Percentiles rank a stretch among this genome's conserved stretches.
These are phyloP conservation scores for Plectrocnemia conspersa DNA, from an alignment of 1,140 invertebrate genomes.

Conservation along the genomic window DNA sequence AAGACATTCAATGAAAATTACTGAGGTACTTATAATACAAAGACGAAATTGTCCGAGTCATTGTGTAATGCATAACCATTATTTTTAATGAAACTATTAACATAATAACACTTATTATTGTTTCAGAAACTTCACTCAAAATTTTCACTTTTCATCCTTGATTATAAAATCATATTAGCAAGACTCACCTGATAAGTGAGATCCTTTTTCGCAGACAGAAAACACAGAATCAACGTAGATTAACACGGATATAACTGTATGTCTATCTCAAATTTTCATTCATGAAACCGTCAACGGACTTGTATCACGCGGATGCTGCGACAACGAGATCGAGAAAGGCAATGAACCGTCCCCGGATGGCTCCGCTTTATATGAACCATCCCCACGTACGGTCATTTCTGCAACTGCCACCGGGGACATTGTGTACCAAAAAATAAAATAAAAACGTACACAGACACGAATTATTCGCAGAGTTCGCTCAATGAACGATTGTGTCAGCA, in stretches of 20 bases:
- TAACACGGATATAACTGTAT: not conserved
- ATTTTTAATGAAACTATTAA: too few species aligned
- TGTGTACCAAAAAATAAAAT: too few species aligned
- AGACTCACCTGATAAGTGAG: conserved; percentile 7
- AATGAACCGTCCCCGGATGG: conserved; percentile 6
- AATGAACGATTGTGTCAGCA: too few species aligned
- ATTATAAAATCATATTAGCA: not conserved
- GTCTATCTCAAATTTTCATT: not conserved
- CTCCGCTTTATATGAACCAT: conserved; percentile 2
- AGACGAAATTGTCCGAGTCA: too few species aligned
- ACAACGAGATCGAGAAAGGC: conserved; percentile 1
- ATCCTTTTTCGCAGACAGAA: not conserved
- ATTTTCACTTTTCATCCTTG: too few species aligned
- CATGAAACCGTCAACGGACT: not conserved
- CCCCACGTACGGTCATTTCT: not conserved
- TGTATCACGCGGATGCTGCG: not conserved
- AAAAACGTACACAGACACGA: too few species aligned
- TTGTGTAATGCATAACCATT: too few species aligned
- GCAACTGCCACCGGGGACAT: not conserved
- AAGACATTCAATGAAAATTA: too few species aligned
- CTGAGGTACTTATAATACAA: too few species aligned
- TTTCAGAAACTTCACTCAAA: too few species aligned
- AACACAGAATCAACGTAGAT: not conserved
- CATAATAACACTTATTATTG: too few species aligned
- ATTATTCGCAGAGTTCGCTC: too few species aligned